Conservation (phyloP, 2,888 invertebrate species). For the Drosophila mulleri region DNA sequence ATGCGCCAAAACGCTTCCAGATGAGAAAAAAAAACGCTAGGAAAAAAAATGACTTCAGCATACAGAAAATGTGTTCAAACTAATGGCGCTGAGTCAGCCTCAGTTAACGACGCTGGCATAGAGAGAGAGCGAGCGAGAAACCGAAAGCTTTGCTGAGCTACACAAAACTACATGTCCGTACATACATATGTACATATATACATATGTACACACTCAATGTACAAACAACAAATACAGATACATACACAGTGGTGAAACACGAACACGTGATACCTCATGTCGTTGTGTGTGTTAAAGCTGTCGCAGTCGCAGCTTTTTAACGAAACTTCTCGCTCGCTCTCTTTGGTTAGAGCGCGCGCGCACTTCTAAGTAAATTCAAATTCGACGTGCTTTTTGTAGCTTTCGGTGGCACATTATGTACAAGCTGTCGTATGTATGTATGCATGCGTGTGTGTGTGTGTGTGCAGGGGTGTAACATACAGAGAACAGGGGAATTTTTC, state of each 20-base stretch:
- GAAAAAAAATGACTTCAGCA: slow-evolving; percentile 46
- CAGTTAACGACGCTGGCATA: slow-evolving; percentile 35
- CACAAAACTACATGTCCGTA: slow-evolving; percentile 51
- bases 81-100: slow-evolving; percentile 74
- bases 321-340: slow-evolving; percentile 55
- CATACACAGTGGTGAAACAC: slow-evolving; percentile 32
- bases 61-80: slow-evolving; percentile 72
- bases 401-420: slow-evolving; percentile 58
- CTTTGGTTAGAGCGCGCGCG: slow-evolving; percentile 56
- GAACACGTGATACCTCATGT: slow-evolving; percentile 62
- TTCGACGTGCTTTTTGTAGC: slow-evolving; percentile 65
- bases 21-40: slow-evolving; percentile 32
- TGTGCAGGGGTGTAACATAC: slow-evolving; percentile 31
- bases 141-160: slow-evolving; percentile 54
- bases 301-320: slow-evolving; percentile 67
- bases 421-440: slow-evolving; percentile 3
- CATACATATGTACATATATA: slow-evolving; percentile 4
- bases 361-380: slow-evolving; percentile 74
- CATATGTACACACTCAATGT: slow-evolving; percentile 8
- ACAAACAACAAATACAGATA: slow-evolving; percentile 35
- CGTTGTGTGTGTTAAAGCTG: slow-evolving; percentile 22
- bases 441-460: neutral
- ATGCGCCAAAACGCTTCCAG: slow-evolving; percentile 50
- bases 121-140: neutral
- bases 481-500: slow-evolving; percentile 62